phyloP scores from a whole-genome alignment of 2,113 vertebrate species.

The Takifugu bimaculatus region DNA sequence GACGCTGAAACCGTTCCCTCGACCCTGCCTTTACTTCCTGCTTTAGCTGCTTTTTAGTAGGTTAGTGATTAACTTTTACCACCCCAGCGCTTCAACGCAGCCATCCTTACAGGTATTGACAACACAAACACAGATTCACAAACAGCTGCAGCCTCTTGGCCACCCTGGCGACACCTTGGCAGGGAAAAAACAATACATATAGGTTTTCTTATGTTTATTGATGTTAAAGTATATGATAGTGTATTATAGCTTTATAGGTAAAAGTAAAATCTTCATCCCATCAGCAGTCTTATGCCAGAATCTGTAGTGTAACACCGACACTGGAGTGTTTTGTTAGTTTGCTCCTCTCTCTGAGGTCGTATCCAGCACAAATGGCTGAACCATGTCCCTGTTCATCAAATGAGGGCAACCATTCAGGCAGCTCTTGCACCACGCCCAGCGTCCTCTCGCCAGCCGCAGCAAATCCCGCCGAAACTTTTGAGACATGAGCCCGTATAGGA shows the following conservation, averaged over 20 bases:
- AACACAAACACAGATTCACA: conserved; percentile 27
- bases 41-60: conserved; percentile 6
- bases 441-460: conserved; percentile 40
- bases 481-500: conserved; percentile 74
- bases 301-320: no score
- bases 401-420: conserved; percentile 33
- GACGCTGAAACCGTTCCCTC: conserved; percentile 1
- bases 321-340: conserved; percentile 20
- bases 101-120: conserved; percentile 24
- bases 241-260: no score
- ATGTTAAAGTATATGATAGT: no score
- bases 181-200: no score
- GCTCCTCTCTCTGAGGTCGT: conserved; percentile 49
- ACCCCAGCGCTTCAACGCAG: neutral
- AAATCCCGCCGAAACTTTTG: conserved; percentile 72
- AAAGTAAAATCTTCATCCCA: no score
- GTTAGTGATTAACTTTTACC: neutral
- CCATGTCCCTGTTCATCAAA: conserved; percentile 48
- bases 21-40: neutral
- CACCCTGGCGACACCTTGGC: neutral
- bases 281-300: no score
- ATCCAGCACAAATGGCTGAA: conserved; percentile 65
- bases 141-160: conserved; percentile 41
- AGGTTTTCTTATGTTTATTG: no score
- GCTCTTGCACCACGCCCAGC: conserved; percentile 40